Evolutionary conservation across 2,797 vertebrate genomes (phyloP).

Genomic region (Acanthurus lineatus): DNA sequence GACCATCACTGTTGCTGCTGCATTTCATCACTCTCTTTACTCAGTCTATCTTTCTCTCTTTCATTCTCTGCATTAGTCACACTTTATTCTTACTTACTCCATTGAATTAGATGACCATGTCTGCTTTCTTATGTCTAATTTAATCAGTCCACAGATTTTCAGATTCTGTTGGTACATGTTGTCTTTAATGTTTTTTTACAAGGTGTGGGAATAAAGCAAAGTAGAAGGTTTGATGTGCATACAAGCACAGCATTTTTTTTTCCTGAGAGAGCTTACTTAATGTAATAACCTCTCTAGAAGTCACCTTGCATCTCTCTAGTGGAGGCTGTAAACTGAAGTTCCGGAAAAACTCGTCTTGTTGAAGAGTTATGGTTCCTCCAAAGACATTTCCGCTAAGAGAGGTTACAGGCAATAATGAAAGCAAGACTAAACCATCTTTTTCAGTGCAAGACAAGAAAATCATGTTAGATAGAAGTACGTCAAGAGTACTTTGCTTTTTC

Average conservation of each 20-base stretch:
- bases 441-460: conserved; percentile 6
- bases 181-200: conserved; percentile 74
- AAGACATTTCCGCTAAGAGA: conserved; percentile 32
- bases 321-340: conserved; percentile 61
- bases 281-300: conserved; percentile 51
- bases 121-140: conserved; percentile 62
- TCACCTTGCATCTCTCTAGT: conserved; percentile 51
- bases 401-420: conserved; percentile 43
- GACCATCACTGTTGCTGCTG: conserved; percentile 54
- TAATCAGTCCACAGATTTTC: conserved; percentile 59
- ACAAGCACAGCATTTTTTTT: conserved; percentile 25
- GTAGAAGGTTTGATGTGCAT: conserved; percentile 70
- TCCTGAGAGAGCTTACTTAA: conserved; percentile 49
- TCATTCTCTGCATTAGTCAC: conserved; percentile 4
- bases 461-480: not conserved
- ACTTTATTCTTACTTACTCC: conserved; percentile 1
- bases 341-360: conserved; percentile 54
- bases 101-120: conserved; percentile 10
- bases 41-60: conserved; percentile 1
- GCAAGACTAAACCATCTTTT: conserved; percentile 11
- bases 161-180: conserved; percentile 51
- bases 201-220: conserved; percentile 57
- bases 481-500: not conserved
- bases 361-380: conserved; percentile 30
- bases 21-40: conserved; percentile 49